These are phyloP conservation scores for Microcebus murinus DNA, from an alignment of 2,113 vertebrate genomes.

Conservation along the genomic window DNA sequence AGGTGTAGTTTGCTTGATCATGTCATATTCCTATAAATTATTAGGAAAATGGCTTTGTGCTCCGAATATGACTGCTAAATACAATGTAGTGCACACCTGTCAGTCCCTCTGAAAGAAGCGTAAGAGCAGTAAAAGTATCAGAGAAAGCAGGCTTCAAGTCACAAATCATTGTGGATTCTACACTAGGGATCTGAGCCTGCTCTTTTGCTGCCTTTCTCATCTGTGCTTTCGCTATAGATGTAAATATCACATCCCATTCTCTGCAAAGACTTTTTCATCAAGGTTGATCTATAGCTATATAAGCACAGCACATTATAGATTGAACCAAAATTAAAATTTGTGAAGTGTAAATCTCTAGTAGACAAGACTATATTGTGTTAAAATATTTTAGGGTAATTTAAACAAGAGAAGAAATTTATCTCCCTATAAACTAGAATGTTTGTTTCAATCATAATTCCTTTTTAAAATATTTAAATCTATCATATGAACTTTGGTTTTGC, in stretches of 20 bases:
- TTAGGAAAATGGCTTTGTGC: neutral
- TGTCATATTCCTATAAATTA: too few relatives aligned
- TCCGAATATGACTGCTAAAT: neutral
- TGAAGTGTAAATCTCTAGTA: neutral
- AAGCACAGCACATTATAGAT: neutral
- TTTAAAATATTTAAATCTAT: constrained; percentile 57
- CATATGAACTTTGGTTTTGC: constrained; percentile 36
- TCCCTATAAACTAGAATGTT: constrained; percentile 56
- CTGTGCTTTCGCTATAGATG: fast-evolving
- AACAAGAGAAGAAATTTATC: constrained; percentile 65
- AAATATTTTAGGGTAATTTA: constrained; percentile 60
- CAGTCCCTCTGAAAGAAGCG: neutral
- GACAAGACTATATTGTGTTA: constrained; percentile 37
- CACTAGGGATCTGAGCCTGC: neutral
- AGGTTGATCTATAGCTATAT: constrained; percentile 16
- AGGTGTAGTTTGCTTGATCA: neutral
- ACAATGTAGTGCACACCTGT: fast-evolving
- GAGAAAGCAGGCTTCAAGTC: neutral
- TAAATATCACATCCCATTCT: neutral
- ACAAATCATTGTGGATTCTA: neutral
- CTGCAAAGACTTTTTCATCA: neutral
- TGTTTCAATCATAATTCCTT: constrained; percentile 60
- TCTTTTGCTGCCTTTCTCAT: neutral
- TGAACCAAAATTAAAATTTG: constrained; percentile 45
- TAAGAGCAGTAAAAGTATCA: fast-evolving